Percentiles rank a stretch among this genome's conserved stretches.
Evolutionary conservation across 2,797 vertebrate genomes (phyloP).

Genomic region (Poeciliopsis infans): DNA sequence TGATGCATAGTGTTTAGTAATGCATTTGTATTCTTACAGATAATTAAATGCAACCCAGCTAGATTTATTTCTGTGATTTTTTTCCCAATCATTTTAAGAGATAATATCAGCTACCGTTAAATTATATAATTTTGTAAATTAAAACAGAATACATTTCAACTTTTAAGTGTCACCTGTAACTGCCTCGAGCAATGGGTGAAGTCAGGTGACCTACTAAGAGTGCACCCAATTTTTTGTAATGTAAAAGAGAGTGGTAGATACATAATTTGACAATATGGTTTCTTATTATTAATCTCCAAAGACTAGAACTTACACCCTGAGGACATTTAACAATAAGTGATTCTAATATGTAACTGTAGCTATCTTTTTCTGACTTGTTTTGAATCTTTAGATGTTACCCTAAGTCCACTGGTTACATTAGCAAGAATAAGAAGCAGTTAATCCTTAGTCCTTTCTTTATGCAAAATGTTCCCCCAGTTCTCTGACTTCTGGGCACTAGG

Average conservation of each 20-base stretch:
- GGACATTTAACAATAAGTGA: neutral
- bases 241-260: slow-evolving; percentile 5
- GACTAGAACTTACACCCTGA: neutral
- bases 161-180: neutral
- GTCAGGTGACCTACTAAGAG: slow-evolving; percentile 15
- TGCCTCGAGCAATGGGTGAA: neutral
- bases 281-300: neutral
- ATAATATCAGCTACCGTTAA: neutral
- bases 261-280: slow-evolving; percentile 12
- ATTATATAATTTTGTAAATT: neutral
- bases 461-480: slow-evolving; percentile 24
- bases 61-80: slow-evolving; percentile 10
- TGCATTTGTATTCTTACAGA: neutral
- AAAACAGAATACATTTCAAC: neutral
- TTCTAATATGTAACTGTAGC: neutral
- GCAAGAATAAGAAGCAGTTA: slow-evolving; percentile 5
- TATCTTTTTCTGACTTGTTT: neutral
- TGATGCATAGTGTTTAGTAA: neutral
- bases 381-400: neutral
- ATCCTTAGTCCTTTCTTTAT: slow-evolving; percentile 22
- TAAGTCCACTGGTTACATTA: too few species aligned
- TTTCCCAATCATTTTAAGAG: neutral
- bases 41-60: neutral
- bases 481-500: slow-evolving; percentile 51
- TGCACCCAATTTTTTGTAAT: neutral